Percentiles rank a stretch among this genome's conserved stretches.
These are phyloP conservation scores for Chaenogobius annularis DNA, from an alignment of 2,113 vertebrate genomes.

Conservation along the genomic window DNA sequence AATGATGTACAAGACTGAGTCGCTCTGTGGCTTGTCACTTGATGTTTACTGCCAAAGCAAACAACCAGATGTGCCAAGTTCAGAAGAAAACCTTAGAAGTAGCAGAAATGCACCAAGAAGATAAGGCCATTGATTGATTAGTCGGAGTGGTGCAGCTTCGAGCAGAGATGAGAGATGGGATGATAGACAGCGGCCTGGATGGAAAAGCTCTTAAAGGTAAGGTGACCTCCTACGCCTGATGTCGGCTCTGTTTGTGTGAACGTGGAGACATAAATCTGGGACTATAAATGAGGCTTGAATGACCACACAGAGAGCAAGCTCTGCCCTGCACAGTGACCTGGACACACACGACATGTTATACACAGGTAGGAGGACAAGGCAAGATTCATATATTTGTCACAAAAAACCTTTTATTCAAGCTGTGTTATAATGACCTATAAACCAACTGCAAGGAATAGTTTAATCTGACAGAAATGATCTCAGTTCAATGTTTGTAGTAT, in stretches of 20 bases:
- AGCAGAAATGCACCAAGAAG: slow-evolving; percentile 8
- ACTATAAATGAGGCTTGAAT: slow-evolving; percentile 50
- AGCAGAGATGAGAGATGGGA: slow-evolving; percentile 7
- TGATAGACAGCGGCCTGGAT: slow-evolving; percentile 17
- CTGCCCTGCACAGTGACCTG: slow-evolving; percentile 28
- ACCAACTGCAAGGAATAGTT: background rate
- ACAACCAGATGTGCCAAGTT: background rate
- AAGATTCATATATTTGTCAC: background rate
- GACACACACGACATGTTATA: background rate
- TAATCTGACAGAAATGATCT: no score
- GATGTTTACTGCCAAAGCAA: slow-evolving; percentile 13
- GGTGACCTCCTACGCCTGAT: slow-evolving; percentile 37
- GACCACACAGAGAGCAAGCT: slow-evolving; percentile 36
- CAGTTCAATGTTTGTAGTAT: no score
- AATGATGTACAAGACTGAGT: slow-evolving; percentile 4
- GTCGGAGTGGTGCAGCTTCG: slow-evolving; percentile 15
- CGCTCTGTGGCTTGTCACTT: background rate
- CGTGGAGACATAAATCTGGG: slow-evolving; percentile 43
- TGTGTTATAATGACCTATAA: background rate
- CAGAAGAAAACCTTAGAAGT: slow-evolving; percentile 1
- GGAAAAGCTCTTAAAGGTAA: slow-evolving; percentile 49
- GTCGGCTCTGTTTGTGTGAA: slow-evolving; percentile 43
- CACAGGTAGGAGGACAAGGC: background rate
- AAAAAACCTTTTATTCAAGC: background rate
- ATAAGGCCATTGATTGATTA: slow-evolving; percentile 21